A percentile compares a stretch with the other conserved stretches of the same genome.
Conservation (phyloP, 2,888 invertebrate genomes). For the Laspeyria flexula region DNA sequence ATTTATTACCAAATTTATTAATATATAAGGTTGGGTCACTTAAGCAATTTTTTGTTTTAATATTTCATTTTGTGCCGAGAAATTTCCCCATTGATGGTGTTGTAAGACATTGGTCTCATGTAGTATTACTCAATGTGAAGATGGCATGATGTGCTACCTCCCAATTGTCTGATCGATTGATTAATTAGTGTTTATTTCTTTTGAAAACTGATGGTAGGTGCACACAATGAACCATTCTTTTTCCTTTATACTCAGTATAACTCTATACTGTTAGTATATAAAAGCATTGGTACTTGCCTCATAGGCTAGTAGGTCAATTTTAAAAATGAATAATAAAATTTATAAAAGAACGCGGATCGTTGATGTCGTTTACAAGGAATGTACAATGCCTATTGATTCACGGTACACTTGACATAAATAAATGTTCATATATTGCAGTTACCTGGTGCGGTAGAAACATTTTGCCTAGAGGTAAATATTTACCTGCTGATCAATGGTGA, state of each 20-base stretch:
- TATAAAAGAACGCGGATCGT: slow-evolving; percentile 4
- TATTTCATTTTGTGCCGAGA: slow-evolving; percentile 24
- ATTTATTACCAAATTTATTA: slow-evolving; percentile 12
- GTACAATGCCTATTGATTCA: not conserved
- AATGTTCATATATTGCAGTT: too few species aligned
- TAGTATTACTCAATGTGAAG: slow-evolving; percentile 24
- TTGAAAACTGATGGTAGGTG: not conserved
- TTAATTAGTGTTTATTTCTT: slow-evolving; percentile 1
- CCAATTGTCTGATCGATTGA: slow-evolving; percentile 5
- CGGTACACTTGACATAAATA: too few species aligned
- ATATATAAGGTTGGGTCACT: slow-evolving; percentile 21
- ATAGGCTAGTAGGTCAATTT: too few species aligned
- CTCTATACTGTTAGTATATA: too few species aligned
- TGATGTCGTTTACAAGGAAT: slow-evolving; percentile 38
- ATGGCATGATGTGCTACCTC: slow-evolving; percentile 1
- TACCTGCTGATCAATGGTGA: too few species aligned
- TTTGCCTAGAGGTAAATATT: too few species aligned
- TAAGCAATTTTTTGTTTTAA: slow-evolving; percentile 26
- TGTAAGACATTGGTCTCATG: slow-evolving; percentile 21
- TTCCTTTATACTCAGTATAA: too few species aligned
- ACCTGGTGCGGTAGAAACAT: too few species aligned
- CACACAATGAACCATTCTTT: too few species aligned
- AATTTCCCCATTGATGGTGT: slow-evolving; percentile 22
- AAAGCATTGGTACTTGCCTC: too few species aligned
- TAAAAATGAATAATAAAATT: not conserved